Evolutionary conservation across 2,888 invertebrate genomes (phyloP).

Genomic region (Cabera pusaria): DNA sequence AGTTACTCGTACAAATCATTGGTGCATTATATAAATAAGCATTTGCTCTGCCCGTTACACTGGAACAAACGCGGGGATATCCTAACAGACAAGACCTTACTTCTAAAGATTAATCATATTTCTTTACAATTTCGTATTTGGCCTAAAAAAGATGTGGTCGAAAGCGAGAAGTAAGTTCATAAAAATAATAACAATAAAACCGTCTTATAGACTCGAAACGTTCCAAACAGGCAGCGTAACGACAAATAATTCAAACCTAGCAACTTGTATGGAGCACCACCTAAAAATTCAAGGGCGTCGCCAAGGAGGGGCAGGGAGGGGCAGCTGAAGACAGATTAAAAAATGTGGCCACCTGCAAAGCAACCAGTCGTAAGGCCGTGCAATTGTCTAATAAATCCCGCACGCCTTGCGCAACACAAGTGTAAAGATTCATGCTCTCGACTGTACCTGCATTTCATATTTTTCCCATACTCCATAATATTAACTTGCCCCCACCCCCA

Average conservation of each 20-base stretch:
- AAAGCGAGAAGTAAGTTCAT: constrained; percentile 16
- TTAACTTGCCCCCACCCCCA: no score
- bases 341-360: no score
- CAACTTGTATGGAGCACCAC: constrained; percentile 40
- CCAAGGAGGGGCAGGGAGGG: no score
- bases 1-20: constrained; percentile 38
- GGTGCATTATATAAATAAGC: constrained; percentile 34
- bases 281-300: no score
- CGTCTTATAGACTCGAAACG: constrained; percentile 58
- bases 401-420: no score
- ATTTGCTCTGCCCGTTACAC: constrained; percentile 26
- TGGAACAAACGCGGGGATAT: constrained; percentile 16
- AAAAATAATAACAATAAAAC: constrained; percentile 40
- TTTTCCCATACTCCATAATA: no score
- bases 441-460: no score
- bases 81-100: constrained; percentile 7
- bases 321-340: no score
- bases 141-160: constrained; percentile 11
- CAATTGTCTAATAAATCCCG: no score
- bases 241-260: constrained; percentile 44
- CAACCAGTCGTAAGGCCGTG: no score
- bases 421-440: no score
- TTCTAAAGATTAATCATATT: constrained; percentile 10
- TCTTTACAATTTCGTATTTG: constrained; percentile 7
- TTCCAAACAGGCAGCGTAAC: constrained; percentile 45